Base-by-base conservation (phyloP, 2,113 vertebrate genomes). In the Hylia prasina region DNA sequence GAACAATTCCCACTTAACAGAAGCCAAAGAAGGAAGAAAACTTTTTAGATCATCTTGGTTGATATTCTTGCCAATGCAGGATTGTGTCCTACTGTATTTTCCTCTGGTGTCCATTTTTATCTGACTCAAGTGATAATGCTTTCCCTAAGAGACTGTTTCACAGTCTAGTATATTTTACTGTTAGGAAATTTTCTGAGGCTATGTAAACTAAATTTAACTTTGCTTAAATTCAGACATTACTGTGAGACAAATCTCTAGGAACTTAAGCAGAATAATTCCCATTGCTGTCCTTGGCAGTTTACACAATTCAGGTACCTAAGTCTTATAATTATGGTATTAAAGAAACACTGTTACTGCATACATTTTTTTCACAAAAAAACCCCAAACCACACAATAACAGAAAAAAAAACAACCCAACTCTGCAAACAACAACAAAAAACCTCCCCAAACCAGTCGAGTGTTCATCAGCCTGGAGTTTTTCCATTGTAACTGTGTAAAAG, bases 141-240 rank as follows among this genome's bases (percentile, higher is more conserved):
- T 72, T 82, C 78, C 33, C 47, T 48, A 48, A 81, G 45, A 76
- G 28, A 25, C 51, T 44, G 2, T 66, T 89, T 70, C 44, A 73
- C 35, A 50, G 9, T 54, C 42, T 60, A 64, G 35, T 37, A 22
- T 61, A 71, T 76, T 70, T 89, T 39, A 56, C 44, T 82, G 20
- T 76, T 53, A 53, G 51, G 69, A 89, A 84, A 28, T 71, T 79
- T 91, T 66, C 64, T 94, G 39, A 44, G 64, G 15, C 48, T 78
- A 31, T 84, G 63, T 78, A 76, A 95, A 47, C 31, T 22, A 79
- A 80, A 40, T 71, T 81, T 57, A 63, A 61, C 53, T 80, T 70
- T 82, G 47, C 73, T 92, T 80, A 80, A 85, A 85, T 93, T 91
- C 48, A 72, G 37, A 19, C 30, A 8, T 78, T 91, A 51, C 35